These are phyloP conservation scores for Melipona beecheii DNA, from an alignment of 2,888 invertebrate species.

Conservation along the genomic window DNA sequence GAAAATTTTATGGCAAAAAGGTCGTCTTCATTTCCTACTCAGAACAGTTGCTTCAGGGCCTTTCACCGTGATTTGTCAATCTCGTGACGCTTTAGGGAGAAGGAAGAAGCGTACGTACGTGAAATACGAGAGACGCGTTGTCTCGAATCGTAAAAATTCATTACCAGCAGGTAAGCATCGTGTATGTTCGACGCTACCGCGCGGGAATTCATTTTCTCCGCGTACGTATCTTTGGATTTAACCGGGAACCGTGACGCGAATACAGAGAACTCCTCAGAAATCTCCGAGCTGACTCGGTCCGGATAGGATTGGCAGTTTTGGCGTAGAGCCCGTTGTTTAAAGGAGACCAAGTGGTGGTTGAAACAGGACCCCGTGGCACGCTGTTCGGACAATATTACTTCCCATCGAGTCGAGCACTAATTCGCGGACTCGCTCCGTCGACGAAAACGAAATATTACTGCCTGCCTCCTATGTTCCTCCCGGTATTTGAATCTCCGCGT, in stretches of 20 bases:
- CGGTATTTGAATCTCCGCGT: slow-evolving; percentile 51
- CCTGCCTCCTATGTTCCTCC: slow-evolving; percentile 49
- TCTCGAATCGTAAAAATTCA: slow-evolving; percentile 53
- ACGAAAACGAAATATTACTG: slow-evolving; percentile 64
- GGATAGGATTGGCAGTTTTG: slow-evolving; percentile 64
- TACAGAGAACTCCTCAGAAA: slow-evolving; percentile 43
- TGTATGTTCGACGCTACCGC: slow-evolving; percentile 33
- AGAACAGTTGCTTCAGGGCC: no score
- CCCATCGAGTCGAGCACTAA: slow-evolving; percentile 67
- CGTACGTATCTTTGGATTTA: slow-evolving; percentile 66
- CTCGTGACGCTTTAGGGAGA: neutral
- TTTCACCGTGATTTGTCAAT: neutral
- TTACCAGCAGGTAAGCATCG: slow-evolving; percentile 16
- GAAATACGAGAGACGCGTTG: slow-evolving; percentile 11
- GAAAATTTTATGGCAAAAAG: no score
- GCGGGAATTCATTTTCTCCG: slow-evolving; percentile 66
- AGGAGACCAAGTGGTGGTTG: slow-evolving; percentile 67
- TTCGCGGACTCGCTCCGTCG: slow-evolving; percentile 55
- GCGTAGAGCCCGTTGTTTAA: slow-evolving; percentile 67
- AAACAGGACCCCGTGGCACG: slow-evolving; percentile 51
- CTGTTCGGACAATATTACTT: slow-evolving; percentile 70
- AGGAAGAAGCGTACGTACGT: neutral
- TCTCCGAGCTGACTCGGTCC: slow-evolving; percentile 38
- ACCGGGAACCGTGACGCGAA: slow-evolving; percentile 63
- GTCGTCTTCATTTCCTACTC: no score